phyloP scores from a whole-genome alignment of 2,113 vertebrate species.

The Malaclemys terrapin region DNA sequence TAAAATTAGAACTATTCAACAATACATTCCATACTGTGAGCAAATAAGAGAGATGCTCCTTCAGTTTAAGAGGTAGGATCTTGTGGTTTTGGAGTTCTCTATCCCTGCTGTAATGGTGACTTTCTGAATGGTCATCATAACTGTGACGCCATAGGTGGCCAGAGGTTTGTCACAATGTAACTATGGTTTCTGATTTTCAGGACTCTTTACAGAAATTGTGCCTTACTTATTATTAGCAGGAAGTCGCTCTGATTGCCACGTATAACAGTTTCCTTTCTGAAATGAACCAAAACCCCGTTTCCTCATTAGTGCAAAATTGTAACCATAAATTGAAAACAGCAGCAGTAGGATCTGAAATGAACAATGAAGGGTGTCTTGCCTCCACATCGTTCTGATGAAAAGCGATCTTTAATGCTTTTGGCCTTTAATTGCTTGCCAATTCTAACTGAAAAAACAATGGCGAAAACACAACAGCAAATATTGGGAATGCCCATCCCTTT shows the following conservation, averaged over 20 bases:
- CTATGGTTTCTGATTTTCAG: neutral
- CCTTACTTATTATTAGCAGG: neutral
- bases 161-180: neutral
- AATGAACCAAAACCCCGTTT: neutral
- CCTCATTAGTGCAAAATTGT: neutral
- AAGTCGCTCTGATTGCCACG: neutral
- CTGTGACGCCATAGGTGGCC: fast-evolving
- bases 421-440: neutral
- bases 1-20: neutral
- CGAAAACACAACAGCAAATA: neutral
- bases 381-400: neutral
- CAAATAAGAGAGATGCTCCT: neutral
- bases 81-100: neutral
- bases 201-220: neutral
- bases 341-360: neutral
- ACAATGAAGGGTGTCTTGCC: neutral
- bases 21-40: neutral
- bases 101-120: neutral
- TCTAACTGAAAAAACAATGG: neutral
- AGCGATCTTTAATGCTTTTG: neutral
- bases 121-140: neutral
- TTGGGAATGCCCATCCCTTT: neutral
- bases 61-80: fast-evolving
- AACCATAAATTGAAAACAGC: neutral
- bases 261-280: neutral